phyloP scores from a whole-genome alignment of 2,113 vertebrate genomes.

The Anoplopoma fimbria region DNA sequence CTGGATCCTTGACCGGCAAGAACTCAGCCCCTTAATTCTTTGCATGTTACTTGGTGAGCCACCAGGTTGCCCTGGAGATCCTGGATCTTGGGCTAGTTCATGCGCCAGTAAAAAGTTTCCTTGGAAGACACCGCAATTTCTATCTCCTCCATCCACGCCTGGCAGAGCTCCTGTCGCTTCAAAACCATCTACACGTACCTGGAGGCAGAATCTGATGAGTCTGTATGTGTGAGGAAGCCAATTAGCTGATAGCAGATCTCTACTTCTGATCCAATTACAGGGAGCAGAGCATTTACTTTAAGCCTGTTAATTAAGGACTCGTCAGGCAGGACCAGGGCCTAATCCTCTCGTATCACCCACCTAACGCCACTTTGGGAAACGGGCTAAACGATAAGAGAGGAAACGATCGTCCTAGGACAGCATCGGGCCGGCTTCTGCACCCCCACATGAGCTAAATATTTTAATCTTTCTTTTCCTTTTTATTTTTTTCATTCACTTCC shows the following conservation, averaged over 20 bases:
- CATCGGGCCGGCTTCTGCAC: constrained; percentile 20
- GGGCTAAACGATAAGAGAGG: constrained; percentile 62
- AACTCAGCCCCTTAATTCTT: neutral
- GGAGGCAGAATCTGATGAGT: constrained; percentile 74
- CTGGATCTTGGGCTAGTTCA: neutral
- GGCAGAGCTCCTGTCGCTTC: constrained; percentile 41
- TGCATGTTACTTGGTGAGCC: neutral
- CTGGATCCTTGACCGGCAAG: neutral
- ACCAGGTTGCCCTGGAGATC: neutral
- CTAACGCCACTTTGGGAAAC: constrained; percentile 66
- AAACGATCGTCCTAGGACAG: constrained; percentile 58
- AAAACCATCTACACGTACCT: constrained; percentile 54
- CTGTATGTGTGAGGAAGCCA: constrained; percentile 76
- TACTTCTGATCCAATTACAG: constrained; percentile 82
- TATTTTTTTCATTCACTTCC: neutral
- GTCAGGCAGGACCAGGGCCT: constrained; percentile 72
- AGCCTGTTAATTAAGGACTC: constrained; percentile 84
- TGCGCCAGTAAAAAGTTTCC: constrained; percentile 44
- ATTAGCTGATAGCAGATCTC: constrained; percentile 81
- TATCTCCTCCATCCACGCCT: constrained; percentile 16
- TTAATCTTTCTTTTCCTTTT: neutral
- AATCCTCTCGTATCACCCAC: constrained; percentile 77
- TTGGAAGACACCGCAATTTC: constrained; percentile 51
- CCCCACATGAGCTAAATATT: constrained; percentile 16
- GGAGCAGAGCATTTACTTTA: constrained; percentile 82